Conservation (phyloP, 2,113 vertebrate genomes). For the Cynocephalus volans region DNA sequence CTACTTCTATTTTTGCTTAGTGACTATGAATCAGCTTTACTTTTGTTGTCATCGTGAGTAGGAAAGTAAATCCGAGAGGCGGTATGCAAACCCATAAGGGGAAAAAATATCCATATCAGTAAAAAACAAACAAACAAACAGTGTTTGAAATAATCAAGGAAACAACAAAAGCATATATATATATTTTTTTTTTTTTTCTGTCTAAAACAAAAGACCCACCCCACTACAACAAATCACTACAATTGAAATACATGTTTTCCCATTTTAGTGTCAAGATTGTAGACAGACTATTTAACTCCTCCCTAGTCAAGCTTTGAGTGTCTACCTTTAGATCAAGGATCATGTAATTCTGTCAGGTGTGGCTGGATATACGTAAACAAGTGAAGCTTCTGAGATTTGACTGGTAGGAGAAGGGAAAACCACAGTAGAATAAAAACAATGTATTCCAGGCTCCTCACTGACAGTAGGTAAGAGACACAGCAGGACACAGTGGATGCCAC, state of each 20-base stretch:
- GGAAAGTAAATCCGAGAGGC: background rate
- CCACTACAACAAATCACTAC: background rate
- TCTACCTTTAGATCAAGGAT: background rate
- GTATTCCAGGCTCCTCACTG: background rate
- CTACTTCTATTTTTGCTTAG: background rate
- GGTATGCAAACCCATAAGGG: background rate
- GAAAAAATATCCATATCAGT: background rate
- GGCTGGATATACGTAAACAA: background rate
- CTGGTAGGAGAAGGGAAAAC: background rate
- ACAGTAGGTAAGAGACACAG: background rate
- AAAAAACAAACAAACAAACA: background rate
- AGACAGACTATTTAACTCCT: background rate
- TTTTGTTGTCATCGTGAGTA: background rate
- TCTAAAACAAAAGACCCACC: background rate
- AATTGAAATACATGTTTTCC: background rate
- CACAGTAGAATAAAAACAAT: fast-evolving
- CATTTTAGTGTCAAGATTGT: background rate
- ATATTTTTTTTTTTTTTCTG: background rate
- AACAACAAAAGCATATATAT: background rate
- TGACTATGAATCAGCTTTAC: background rate
- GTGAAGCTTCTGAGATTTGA: background rate
- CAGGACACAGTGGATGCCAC: too few relatives aligned
- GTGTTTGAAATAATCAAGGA: background rate
- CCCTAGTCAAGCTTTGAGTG: background rate
- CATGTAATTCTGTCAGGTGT: background rate